Evolutionary conservation across 2,888 invertebrate species (phyloP).

Genomic region (Polietes domitor): DNA sequence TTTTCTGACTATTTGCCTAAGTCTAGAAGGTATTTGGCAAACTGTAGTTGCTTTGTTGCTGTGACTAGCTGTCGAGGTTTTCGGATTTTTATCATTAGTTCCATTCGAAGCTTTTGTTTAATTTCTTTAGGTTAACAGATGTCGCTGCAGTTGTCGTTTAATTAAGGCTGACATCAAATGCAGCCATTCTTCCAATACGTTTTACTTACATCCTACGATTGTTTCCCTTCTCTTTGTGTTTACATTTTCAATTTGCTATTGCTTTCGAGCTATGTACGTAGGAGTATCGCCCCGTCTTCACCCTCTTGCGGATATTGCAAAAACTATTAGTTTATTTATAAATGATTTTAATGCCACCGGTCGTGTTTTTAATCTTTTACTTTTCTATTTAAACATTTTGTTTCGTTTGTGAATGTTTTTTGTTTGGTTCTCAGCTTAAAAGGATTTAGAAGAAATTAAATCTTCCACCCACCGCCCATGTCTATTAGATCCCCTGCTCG

Average conservation of each 20-base stretch:
- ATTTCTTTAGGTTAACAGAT: conserved; percentile 40
- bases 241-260: conserved; percentile 29
- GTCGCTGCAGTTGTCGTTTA: conserved; percentile 59
- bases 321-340: conserved; percentile 46
- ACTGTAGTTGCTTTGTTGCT: neutral
- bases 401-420: conserved; percentile 6
- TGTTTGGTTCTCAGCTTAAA: conserved; percentile 36
- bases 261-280: conserved; percentile 1
- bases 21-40: neutral
- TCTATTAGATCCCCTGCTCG: neutral
- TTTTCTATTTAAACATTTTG: conserved; percentile 24
- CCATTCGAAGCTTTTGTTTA: neutral
- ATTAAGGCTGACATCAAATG: conserved; percentile 58
- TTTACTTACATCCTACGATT: conserved; percentile 18
- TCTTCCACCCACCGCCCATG: neutral
- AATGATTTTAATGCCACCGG: conserved; percentile 50
- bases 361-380: conserved; percentile 43
- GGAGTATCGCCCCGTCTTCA: neutral
- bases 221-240: conserved; percentile 10
- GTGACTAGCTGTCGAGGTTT: too few species aligned
- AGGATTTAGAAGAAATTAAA: conserved; percentile 46
- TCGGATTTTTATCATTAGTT: conserved; percentile 38
- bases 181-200: conserved; percentile 39
- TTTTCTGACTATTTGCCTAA: too few species aligned
- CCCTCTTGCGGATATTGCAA: neutral